Evolutionary conservation across 1,140 invertebrate genomes (phyloP).

Genomic region (Drosophila funebris): DNA sequence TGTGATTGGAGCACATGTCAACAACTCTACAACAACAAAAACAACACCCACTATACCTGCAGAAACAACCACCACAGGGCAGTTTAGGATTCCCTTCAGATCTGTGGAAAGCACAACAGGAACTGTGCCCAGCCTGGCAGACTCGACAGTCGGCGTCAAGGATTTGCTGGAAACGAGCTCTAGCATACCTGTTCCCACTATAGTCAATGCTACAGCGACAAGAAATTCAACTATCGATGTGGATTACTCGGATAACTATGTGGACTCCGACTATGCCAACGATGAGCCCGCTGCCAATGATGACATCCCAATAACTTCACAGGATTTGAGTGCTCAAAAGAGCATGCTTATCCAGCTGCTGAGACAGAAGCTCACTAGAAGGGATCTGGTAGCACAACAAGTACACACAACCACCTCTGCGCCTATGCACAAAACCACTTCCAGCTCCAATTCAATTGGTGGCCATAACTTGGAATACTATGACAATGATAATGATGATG

Average conservation of each 20-base stretch:
- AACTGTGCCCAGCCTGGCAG: not conserved
- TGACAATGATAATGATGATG: constrained; percentile 48
- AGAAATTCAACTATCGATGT: no score
- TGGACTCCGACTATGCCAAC: constrained; percentile 55
- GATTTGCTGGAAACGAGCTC: constrained; percentile 37
- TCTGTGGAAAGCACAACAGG: constrained; percentile 3
- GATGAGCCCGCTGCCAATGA: constrained; percentile 42
- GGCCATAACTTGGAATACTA: constrained; percentile 37
- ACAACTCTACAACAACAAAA: not conserved
- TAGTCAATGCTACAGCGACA: constrained; percentile 19
- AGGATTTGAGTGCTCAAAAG: constrained; percentile 29
- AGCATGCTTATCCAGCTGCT: constrained; percentile 29
- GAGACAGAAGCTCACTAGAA: constrained; percentile 26
- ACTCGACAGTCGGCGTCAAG: not conserved
- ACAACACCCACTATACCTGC: not conserved
- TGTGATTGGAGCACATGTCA: not conserved
- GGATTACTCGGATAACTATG: constrained; percentile 45
- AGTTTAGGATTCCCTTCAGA: not conserved
- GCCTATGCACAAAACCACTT: not conserved
- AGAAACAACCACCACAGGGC: no score
- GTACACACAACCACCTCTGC: constrained; percentile 6
- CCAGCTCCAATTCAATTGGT: not conserved
- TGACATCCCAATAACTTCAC: not conserved
- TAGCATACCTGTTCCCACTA: constrained; percentile 15
- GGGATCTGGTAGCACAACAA: not conserved